Percentiles rank a stretch among this genome's conserved stretches.
These are phyloP conservation scores for Masticophis lateralis DNA, from an alignment of 2,797 vertebrate genomes.

Conservation along the genomic window DNA sequence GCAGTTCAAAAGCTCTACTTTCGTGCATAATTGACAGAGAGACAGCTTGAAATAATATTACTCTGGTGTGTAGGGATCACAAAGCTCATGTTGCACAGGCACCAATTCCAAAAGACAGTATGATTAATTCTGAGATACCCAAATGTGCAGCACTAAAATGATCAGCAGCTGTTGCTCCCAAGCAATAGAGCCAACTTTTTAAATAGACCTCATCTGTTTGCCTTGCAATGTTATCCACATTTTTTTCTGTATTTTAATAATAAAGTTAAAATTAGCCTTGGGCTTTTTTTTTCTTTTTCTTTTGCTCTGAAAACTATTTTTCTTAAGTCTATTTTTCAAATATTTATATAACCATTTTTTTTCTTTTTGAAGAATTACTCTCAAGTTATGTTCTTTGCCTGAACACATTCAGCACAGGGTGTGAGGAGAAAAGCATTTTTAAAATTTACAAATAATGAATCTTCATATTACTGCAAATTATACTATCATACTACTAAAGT, in stretches of 20 bases:
- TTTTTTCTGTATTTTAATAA: slow-evolving; percentile 27
- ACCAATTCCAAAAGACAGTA: neutral
- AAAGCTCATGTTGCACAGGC: neutral
- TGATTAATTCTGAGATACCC: slow-evolving; percentile 28
- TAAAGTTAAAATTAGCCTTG: neutral
- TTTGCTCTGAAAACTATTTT: neutral
- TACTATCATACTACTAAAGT: slow-evolving; percentile 5
- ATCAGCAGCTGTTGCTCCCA: slow-evolving; percentile 29
- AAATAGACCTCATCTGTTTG: slow-evolving; percentile 32
- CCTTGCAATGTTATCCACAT: neutral
- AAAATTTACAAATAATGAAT: slow-evolving; percentile 42
- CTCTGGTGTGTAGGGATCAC: neutral
- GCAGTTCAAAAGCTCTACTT: neutral
- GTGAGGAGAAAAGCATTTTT: slow-evolving; percentile 31
- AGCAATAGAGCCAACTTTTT: slow-evolving; percentile 23
- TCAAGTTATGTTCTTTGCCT: neutral
- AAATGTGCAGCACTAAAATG: slow-evolving; percentile 25
- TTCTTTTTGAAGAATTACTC: neutral
- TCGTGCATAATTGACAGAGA: neutral
- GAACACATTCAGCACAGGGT: slow-evolving; percentile 15
- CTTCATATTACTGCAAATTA: slow-evolving; percentile 34
- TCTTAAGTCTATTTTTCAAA: neutral
- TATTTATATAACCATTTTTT: slow-evolving; percentile 29
- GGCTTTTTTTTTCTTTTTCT: neutral
- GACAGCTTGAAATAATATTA: neutral